Evolutionary conservation across 2,113 vertebrate species (phyloP), one percentile per base, ranked within the genome.

Genomic region (Aphyosemion australe): DNA sequence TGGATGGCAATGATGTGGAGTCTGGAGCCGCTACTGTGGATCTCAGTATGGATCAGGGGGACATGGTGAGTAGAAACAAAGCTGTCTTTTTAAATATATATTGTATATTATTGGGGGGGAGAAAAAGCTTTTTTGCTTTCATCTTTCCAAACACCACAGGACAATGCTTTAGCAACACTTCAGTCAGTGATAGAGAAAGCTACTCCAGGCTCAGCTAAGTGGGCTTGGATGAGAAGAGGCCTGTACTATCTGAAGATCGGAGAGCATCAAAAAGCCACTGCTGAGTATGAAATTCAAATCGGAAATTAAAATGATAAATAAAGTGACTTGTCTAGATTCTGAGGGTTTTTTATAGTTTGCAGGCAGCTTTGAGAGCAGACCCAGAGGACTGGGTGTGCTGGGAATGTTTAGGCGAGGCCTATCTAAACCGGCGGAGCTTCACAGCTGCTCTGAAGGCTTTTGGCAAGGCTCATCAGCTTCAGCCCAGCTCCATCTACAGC

Each of bases 321-420:
- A 15, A 51, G 10, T 65, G 19, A 31, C 8, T 1, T 1, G 2
- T 48, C 12, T 8, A 5, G 1, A 14, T 62, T 6, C 54, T 53
- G 49, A 52, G 19, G 2, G 21, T 32, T 51, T 3, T 5, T 12
- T 46, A 12, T 47, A 98, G 97, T 86, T 93, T 99, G 63, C 97
- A 99, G 92, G 96, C 96, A 46, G 96, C 97, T 18, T 76, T 99
- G 74, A 94, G 96, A 82, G 96, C 96, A 61, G 97, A 99, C 85
- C 96, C 96, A 1, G 94, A 94, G 81, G 96, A 99, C 87, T 90
- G 93, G 88, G 94, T 96, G 74, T 98, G 96, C 61, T 99, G 97
- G 97, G 97, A 99, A 79, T 95, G 94, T 84, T 90, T 99, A 65
- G 97, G 96, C 10, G 97, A 99, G 64, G 96, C 97, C 12, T 99